A percentile compares a stretch with the other conserved stretches of the same genome.
Evolutionary conservation across 2,797 vertebrate genomes (phyloP).

Genomic region (Sebastes hopkinsi): DNA sequence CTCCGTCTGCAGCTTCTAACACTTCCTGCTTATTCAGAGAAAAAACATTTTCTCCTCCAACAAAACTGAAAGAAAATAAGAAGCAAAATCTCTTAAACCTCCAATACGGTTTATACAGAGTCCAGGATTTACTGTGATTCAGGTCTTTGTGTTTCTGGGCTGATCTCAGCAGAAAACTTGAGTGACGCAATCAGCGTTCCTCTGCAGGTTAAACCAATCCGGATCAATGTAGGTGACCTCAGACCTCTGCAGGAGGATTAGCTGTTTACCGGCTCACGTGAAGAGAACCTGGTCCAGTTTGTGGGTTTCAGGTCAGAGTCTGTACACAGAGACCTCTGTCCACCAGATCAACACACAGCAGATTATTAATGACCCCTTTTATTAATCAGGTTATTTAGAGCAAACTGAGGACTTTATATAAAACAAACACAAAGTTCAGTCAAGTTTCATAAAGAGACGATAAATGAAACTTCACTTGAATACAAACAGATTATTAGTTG

Average conservation of each 20-base stretch:
- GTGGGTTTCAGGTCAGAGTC: not conserved
- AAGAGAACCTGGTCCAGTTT: not conserved
- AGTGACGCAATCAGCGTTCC: not conserved
- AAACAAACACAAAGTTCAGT: not conserved
- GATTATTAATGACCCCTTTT: not conserved
- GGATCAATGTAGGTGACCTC: constrained; percentile 15
- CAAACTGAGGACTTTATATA: not conserved
- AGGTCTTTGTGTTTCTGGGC: constrained; percentile 26
- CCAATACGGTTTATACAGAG: not conserved
- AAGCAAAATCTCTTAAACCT: constrained; percentile 11
- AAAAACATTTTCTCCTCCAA: not conserved
- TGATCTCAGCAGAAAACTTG: not conserved
- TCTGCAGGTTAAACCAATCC: constrained; percentile 6
- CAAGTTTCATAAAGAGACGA: not conserved
- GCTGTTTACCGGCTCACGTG: not conserved
- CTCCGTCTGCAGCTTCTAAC: too few relatives aligned
- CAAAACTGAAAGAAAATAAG: not conserved
- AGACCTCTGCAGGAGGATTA: constrained; percentile 38
- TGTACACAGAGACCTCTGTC: not conserved
- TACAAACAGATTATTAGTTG: not conserved
- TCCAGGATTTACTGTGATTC: constrained; percentile 6
- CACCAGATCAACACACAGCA: not conserved
- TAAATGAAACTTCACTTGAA: not conserved
- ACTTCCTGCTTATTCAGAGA: not conserved
- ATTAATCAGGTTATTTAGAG: not conserved